A percentile compares a stretch with the other conserved stretches of the same genome.
Evolutionary conservation across 2,888 invertebrate species (phyloP).

Genomic region (Lordiphosa fenestrarum): DNA sequence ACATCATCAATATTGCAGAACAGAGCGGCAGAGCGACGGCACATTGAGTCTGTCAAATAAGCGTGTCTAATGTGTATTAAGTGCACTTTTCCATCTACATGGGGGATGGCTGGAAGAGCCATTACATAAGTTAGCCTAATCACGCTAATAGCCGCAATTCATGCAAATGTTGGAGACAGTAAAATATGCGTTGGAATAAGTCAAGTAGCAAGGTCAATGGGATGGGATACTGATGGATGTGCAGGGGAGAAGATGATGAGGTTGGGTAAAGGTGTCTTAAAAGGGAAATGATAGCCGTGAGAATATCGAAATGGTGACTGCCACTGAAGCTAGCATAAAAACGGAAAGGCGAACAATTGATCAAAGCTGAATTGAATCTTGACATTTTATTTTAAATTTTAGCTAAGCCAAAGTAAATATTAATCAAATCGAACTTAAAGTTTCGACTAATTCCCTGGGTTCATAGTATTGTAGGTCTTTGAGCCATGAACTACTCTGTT

Average conservation of each 20-base stretch:
- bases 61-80: constrained; percentile 73
- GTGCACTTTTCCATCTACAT: constrained; percentile 49
- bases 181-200: constrained; percentile 48
- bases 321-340: too few relatives aligned
- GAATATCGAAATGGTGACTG: too few relatives aligned
- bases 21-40: constrained; percentile 5
- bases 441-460: too few relatives aligned
- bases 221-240: constrained; percentile 10
- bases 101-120: constrained; percentile 21
- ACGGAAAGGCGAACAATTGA: too few relatives aligned
- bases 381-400: too few relatives aligned
- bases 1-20: constrained; percentile 67
- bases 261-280: too few relatives aligned
- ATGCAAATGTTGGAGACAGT: constrained; percentile 60
- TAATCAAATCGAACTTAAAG: too few relatives aligned
- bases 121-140: constrained; percentile 44
- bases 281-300: too few relatives aligned
- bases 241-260: neutral
- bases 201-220: constrained; percentile 57
- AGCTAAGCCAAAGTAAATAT: too few relatives aligned
- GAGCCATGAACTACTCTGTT: too few relatives aligned
- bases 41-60: constrained; percentile 66
- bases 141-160: constrained; percentile 59
- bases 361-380: too few relatives aligned
- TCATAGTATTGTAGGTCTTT: too few relatives aligned